Conservation (phyloP, 2,113 vertebrate species). For the Microcebus jonahi region DNA sequence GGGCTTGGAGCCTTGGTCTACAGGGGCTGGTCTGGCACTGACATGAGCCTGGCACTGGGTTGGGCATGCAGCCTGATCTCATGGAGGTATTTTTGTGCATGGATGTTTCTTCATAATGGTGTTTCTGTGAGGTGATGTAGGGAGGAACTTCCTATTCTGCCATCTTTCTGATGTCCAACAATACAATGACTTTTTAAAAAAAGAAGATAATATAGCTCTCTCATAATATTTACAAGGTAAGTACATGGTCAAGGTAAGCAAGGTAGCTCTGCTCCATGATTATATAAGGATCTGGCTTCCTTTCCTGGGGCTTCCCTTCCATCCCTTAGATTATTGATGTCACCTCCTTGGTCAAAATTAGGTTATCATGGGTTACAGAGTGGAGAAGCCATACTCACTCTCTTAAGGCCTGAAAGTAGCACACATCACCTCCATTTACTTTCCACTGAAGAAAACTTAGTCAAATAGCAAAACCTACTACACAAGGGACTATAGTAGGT, state of each 20-base stretch:
- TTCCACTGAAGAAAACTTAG: background rate
- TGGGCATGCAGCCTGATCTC: background rate
- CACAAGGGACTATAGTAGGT: background rate
- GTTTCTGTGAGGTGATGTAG: background rate
- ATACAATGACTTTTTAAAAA: background rate
- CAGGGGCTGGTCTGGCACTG: no score
- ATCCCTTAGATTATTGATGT: background rate
- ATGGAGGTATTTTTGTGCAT: background rate
- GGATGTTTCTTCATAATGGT: background rate
- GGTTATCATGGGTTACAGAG: background rate
- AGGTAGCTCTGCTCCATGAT: background rate
- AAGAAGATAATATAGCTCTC: background rate
- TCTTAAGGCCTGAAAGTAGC: background rate
- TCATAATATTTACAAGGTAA: conserved; percentile 27
- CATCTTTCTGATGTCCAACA: background rate
- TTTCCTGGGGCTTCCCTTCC: background rate
- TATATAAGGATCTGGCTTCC: background rate
- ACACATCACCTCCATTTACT: background rate
- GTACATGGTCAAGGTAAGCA: background rate
- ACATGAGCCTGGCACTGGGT: no score
- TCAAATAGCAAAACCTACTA: background rate
- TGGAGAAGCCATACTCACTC: background rate
- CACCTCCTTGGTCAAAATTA: conserved; percentile 26
- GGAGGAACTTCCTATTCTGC: background rate
- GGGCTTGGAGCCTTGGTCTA: no score